Percentiles rank a stretch among this genome's conserved stretches.
phyloP scores from a whole-genome alignment of 2,888 invertebrate genomes.

The Heteromurus nitidus region DNA sequence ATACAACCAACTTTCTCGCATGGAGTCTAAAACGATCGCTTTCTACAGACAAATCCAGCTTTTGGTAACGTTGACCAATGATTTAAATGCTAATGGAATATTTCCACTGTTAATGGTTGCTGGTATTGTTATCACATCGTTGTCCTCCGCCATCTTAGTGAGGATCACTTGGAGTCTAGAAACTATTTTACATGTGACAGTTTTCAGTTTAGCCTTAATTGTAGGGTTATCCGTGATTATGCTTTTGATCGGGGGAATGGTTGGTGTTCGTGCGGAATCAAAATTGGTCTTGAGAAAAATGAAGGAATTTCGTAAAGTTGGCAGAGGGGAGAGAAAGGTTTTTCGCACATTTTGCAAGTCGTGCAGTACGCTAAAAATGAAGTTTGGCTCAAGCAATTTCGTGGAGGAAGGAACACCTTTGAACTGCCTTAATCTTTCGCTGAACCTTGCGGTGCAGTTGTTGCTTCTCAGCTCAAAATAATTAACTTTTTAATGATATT shows the following conservation, averaged over 20 bases:
- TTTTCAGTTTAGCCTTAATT: neutral
- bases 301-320: neutral
- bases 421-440: slow-evolving; percentile 6
- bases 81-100: neutral
- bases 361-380: neutral
- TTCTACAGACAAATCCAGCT: neutral
- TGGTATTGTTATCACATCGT: neutral
- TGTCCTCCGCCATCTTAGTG: neutral
- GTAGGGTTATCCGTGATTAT: neutral
- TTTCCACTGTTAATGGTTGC: neutral
- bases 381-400: neutral
- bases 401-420: slow-evolving; percentile 4
- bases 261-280: neutral
- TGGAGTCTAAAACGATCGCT: neutral
- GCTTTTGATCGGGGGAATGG: neutral
- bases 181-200: neutral
- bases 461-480: no score
- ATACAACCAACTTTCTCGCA: neutral
- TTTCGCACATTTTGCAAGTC: neutral
- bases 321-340: neutral
- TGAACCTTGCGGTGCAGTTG: neutral
- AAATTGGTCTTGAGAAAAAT: neutral
- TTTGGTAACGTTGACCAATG: neutral
- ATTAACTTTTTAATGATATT: no score
- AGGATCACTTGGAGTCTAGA: neutral